phyloP scores from a whole-genome alignment of 2,888 invertebrate genomes.

The Erebia epiphron region DNA sequence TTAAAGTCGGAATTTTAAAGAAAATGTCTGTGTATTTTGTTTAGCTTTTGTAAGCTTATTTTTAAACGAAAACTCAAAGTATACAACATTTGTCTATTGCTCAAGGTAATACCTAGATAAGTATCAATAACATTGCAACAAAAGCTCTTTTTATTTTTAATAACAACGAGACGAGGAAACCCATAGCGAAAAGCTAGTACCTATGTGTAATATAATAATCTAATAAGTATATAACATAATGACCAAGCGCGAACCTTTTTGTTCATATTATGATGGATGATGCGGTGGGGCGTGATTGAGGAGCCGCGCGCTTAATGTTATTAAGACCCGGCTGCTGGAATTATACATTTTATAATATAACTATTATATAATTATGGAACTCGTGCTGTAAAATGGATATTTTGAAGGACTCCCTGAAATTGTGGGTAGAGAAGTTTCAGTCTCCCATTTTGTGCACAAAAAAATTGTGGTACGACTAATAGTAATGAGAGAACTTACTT shows the following conservation, averaged over 20 bases:
- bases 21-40: too few species aligned
- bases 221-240: constrained; percentile 19
- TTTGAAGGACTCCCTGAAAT: neutral
- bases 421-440: neutral
- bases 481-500: too few species aligned
- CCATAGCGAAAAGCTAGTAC: neutral
- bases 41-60: too few species aligned
- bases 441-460: too few species aligned
- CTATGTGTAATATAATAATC: neutral
- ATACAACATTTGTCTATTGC: too few species aligned
- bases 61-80: too few species aligned
- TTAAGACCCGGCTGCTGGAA: constrained; percentile 30
- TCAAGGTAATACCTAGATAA: too few species aligned
- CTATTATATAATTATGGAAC: constrained; percentile 10
- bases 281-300: constrained; percentile 33
- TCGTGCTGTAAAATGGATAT: neutral
- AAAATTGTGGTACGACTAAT: too few species aligned
- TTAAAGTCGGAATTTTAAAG: too few species aligned
- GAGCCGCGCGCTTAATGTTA: constrained; percentile 31
- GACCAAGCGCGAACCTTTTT: constrained; percentile 34
- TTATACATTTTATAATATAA: constrained; percentile 8
- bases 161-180: neutral
- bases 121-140: too few species aligned
- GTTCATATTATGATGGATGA: constrained; percentile 36
- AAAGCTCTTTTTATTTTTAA: neutral